A percentile compares a stretch with the other conserved stretches of the same genome.
Conservation (phyloP, 2,113 vertebrate genomes). For the Toxotes chatareus region DNA sequence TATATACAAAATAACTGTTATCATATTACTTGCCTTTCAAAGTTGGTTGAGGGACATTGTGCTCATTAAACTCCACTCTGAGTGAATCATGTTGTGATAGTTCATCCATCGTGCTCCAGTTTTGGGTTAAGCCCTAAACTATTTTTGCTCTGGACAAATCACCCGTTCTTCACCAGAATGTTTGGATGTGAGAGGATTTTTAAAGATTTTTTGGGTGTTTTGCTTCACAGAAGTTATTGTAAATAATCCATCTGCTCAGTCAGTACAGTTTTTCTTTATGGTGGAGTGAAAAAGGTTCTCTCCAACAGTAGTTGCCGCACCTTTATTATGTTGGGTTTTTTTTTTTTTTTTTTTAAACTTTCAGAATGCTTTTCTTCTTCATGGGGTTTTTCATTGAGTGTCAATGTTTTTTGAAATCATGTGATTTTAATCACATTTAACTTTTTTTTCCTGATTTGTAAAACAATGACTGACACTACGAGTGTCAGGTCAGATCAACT, state of each 20-base stretch:
- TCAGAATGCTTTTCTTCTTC: constrained; percentile 46
- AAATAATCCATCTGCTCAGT: constrained; percentile 55
- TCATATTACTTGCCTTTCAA: constrained; percentile 49
- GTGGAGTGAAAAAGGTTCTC: constrained; percentile 4
- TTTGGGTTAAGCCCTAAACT: constrained; percentile 13
- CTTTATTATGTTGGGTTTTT: not conserved
- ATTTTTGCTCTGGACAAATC: constrained; percentile 34
- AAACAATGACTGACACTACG: constrained; percentile 49
- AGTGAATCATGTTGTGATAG: constrained; percentile 13
- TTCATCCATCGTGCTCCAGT: constrained; percentile 24
- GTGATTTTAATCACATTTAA: constrained; percentile 63
- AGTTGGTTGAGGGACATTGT: constrained; percentile 34
- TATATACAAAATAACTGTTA: constrained; percentile 22
- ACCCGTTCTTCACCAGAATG: constrained; percentile 3
- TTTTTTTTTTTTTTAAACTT: not conserved
- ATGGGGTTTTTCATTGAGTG: constrained; percentile 51
- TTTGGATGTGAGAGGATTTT: constrained; percentile 15
- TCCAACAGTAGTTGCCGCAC: constrained; percentile 4
- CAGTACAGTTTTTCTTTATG: constrained; percentile 26
- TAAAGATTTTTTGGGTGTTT: not conserved
- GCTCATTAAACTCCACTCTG: constrained; percentile 4
- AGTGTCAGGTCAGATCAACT: constrained; percentile 53
- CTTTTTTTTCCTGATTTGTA: constrained; percentile 50
- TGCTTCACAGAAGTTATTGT: constrained; percentile 44
- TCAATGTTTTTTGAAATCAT: constrained; percentile 61